Conservation (phyloP, 1,140 invertebrate species). For the Bombus impatiens region DNA sequence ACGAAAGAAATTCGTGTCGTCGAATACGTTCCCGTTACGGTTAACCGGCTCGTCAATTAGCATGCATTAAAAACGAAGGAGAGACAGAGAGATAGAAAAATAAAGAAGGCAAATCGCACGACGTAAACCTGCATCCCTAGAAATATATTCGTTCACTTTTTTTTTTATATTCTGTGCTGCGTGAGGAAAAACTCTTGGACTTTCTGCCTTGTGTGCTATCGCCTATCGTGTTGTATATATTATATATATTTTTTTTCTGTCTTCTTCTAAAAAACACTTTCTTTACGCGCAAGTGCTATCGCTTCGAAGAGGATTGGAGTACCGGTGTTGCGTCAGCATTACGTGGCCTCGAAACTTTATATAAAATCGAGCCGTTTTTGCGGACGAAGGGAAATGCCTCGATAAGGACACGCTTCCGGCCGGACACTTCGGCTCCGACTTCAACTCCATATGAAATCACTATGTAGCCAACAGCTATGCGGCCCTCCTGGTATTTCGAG, state of each 20-base stretch:
- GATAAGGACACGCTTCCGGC: neutral
- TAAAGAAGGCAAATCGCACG: constrained; percentile 13
- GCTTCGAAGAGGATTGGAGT: constrained; percentile 40
- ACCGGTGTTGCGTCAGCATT: neutral
- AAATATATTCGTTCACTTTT: constrained; percentile 17
- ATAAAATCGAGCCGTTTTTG: neutral
- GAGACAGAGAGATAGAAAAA: neutral
- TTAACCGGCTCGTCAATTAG: constrained; percentile 15
- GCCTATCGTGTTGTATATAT: constrained; percentile 41
- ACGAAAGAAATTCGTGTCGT: constrained; percentile 32
- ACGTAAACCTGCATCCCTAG: constrained; percentile 41
- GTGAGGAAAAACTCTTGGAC: constrained; percentile 4
- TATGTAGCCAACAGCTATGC: constrained; percentile 12
- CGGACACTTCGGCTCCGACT: neutral
- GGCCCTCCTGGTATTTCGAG: constrained; percentile 18
- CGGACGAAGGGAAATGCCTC: neutral
- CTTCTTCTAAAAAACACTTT: neutral
- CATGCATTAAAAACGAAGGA: constrained; percentile 34
- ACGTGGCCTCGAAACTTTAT: neutral
- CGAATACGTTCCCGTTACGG: neutral
- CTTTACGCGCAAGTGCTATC: constrained; percentile 19
- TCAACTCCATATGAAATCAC: neutral
- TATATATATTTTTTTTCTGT: constrained; percentile 7
- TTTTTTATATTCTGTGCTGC: neutral
- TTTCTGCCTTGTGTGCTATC: constrained; percentile 27